Percentiles rank a stretch among this genome's conserved stretches.
Evolutionary conservation across 2,888 invertebrate species (phyloP).

Genomic region (Coleophora deauratella): DNA sequence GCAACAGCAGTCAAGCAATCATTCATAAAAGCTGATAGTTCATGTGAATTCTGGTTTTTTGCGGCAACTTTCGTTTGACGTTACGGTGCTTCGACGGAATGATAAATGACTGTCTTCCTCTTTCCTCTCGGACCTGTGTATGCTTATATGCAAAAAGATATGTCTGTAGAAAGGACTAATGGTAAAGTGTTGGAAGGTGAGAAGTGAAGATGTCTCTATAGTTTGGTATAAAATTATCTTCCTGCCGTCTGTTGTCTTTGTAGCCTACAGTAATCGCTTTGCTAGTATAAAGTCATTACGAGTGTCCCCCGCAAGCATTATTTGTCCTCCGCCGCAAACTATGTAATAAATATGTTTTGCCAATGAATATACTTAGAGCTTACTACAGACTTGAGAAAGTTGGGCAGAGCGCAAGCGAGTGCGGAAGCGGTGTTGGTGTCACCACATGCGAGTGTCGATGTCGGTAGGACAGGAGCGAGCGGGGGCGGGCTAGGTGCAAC

Average conservation of each 20-base stretch:
- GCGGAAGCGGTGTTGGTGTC: too few species aligned
- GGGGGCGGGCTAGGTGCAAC: constrained; percentile 1
- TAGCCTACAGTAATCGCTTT: too few species aligned
- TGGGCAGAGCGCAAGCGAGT: too few species aligned
- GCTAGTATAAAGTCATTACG: too few species aligned
- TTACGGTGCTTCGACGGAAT: constrained; percentile 20
- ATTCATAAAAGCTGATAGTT: constrained; percentile 15
- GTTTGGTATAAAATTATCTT: too few species aligned
- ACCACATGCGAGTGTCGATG: background rate
- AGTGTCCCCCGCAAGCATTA: too few species aligned
- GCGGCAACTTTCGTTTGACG: constrained; percentile 17
- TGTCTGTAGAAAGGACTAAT: background rate
- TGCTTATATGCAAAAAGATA: background rate
- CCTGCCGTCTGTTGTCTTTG: too few species aligned
- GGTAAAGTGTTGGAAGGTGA: background rate
- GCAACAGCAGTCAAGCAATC: constrained; percentile 4
- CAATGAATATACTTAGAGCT: too few species aligned
- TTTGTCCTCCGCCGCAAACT: too few species aligned
- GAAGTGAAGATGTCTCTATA: constrained; percentile 1
- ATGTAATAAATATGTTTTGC: too few species aligned
- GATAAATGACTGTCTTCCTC: constrained; percentile 33
- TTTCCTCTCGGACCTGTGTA: constrained; percentile 13
- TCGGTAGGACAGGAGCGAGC: background rate
- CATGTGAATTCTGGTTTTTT: constrained; percentile 16
- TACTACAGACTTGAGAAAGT: too few species aligned